phyloP scores from a whole-genome alignment of 2,113 vertebrate species.

The Sigmodon hispidus region DNA sequence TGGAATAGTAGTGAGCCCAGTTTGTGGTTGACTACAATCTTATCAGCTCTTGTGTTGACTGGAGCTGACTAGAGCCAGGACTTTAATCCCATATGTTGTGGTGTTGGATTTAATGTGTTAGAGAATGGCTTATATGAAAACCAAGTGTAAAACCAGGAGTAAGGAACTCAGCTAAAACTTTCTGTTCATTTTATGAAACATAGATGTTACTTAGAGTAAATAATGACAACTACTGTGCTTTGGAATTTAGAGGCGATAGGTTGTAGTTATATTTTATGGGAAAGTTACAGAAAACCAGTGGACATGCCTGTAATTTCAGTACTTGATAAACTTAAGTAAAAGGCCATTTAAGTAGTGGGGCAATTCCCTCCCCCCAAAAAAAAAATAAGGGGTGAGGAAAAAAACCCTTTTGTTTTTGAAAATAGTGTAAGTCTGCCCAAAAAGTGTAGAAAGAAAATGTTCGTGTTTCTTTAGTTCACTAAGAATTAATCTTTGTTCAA shows the following conservation, averaged over 20 bases:
- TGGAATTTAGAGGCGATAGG: background rate
- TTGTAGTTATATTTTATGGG: conserved; percentile 31
- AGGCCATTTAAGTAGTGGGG: background rate
- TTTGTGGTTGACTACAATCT: background rate
- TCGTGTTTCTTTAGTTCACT: conserved; percentile 48
- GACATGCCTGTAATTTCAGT: background rate
- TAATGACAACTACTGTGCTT: background rate
- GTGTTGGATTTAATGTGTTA: conserved; percentile 14
- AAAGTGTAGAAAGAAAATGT: background rate
- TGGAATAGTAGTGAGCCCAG: background rate
- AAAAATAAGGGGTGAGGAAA: no score
- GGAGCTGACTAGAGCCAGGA: background rate
- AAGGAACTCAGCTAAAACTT: conserved; percentile 5
- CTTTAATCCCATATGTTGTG: background rate
- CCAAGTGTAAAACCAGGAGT: conserved; percentile 8
- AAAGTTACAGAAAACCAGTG: background rate
- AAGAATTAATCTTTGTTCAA: conserved; percentile 17
- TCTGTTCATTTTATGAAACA: background rate
- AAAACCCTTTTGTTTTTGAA: no score
- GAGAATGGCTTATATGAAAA: conserved; percentile 19
- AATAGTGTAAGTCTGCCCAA: no score
- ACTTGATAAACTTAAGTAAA: background rate
- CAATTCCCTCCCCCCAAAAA: background rate
- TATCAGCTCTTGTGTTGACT: background rate
- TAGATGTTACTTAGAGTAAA: background rate